A percentile compares a stretch with the other conserved stretches of the same genome.
These are phyloP conservation scores for Eptatretus burgeri DNA, from an alignment of 2,113 vertebrate species.

Conservation along the genomic window DNA sequence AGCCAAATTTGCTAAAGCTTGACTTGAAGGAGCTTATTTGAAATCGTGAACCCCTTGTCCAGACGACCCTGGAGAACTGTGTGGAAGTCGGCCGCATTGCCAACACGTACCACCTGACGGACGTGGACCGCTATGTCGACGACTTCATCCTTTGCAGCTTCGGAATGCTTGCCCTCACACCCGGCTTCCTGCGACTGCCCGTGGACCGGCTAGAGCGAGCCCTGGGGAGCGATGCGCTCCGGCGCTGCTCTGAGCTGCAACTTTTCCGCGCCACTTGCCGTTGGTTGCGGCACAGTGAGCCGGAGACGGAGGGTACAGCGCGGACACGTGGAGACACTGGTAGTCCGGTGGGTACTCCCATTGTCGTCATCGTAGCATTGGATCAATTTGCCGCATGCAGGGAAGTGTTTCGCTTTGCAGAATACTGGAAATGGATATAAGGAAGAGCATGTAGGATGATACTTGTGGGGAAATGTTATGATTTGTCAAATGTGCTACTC, in stretches of 20 bases:
- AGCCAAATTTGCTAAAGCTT: too few relatives aligned
- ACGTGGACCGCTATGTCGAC: slow-evolving; percentile 21
- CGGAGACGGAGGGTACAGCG: neutral
- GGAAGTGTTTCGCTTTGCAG: too few relatives aligned
- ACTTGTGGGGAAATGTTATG: too few relatives aligned
- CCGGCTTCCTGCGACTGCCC: slow-evolving; percentile 19
- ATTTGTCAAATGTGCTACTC: too few relatives aligned
- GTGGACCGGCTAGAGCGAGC: slow-evolving; percentile 17
- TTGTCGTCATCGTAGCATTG: too few relatives aligned
- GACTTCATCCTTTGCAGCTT: slow-evolving; percentile 26
- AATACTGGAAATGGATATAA: too few relatives aligned
- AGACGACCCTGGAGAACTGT: slow-evolving; percentile 32
- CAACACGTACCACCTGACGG: slow-evolving; percentile 20
- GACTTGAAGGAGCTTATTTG: too few relatives aligned
- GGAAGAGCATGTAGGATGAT: too few relatives aligned
- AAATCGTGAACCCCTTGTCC: neutral
- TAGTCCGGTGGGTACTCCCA: too few relatives aligned
- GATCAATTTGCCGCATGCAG: too few relatives aligned
- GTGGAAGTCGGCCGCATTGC: slow-evolving; percentile 28
- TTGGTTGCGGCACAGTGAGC: slow-evolving; percentile 20
- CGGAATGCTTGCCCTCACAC: slow-evolving; percentile 15
- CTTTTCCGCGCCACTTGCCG: slow-evolving; percentile 21
- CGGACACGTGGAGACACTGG: too few relatives aligned
- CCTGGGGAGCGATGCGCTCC: slow-evolving; percentile 21
- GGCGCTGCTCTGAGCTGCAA: slow-evolving; percentile 24